Percentiles rank a stretch among this genome's conserved stretches.
phyloP scores from a whole-genome alignment of 2,113 vertebrate species.

The Corvus cornix region DNA sequence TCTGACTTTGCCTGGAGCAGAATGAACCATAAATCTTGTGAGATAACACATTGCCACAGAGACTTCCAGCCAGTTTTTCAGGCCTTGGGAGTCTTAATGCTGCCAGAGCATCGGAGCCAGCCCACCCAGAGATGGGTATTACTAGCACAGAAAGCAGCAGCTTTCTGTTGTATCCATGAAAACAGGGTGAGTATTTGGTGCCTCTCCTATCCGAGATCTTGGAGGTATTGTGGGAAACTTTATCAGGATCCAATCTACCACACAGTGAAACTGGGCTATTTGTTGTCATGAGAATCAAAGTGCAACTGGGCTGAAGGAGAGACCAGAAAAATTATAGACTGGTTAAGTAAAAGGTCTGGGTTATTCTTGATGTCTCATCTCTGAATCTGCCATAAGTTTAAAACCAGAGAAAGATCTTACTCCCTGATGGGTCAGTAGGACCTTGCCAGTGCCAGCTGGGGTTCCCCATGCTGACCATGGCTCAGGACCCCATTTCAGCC shows the following conservation, averaged over 20 bases:
- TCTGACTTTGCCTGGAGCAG: background rate
- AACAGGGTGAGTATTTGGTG: background rate
- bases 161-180: background rate
- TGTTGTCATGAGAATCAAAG: background rate
- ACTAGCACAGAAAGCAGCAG: background rate
- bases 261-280: background rate
- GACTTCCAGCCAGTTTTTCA: slow-evolving; percentile 41
- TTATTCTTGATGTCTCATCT: background rate
- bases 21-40: background rate
- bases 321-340: background rate
- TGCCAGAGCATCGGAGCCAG: background rate
- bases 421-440: background rate
- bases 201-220: background rate
- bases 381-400: background rate
- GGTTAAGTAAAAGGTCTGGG: background rate
- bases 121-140: background rate
- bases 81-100: background rate
- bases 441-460: background rate
- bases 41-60: background rate
- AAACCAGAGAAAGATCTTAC: background rate
- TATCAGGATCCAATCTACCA: background rate
- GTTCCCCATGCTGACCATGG: too few species aligned
- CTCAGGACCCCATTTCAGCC: background rate
- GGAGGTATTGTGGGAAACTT: background rate
- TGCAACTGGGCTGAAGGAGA: background rate